A percentile compares a stretch with the other conserved stretches of the same genome.
These are phyloP conservation scores for Sternarchorhynchus goeldii DNA, from an alignment of 2,797 vertebrate species.

Conservation along the genomic window DNA sequence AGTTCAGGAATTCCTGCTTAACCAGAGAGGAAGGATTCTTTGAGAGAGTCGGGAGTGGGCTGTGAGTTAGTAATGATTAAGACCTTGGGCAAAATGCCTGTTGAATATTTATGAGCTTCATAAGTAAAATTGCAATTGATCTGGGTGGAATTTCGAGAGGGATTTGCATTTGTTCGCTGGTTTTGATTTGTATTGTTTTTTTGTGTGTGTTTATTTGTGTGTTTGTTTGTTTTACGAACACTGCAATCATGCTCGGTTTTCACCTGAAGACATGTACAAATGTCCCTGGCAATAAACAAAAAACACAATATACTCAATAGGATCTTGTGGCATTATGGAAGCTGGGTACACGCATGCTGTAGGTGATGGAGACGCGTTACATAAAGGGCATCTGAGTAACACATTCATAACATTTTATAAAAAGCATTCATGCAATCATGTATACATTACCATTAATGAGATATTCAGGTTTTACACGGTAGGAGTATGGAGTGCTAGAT, in stretches of 20 bases:
- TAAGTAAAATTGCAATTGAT: constrained; percentile 8
- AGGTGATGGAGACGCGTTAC: too few species aligned
- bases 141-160: neutral
- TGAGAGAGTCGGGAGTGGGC: neutral
- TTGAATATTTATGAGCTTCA: constrained; percentile 26
- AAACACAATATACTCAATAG: neutral
- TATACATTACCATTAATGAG: too few species aligned
- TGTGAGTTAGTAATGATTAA: constrained; percentile 17
- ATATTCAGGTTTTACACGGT: too few species aligned
- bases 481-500: too few species aligned
- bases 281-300: neutral
- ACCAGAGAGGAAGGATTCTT: constrained; percentile 8
- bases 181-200: neutral
- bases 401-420: too few species aligned
- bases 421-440: too few species aligned
- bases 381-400: too few species aligned
- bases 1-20: neutral
- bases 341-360: too few species aligned
- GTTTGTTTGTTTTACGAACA: neutral
- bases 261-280: neutral
- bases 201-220: neutral
- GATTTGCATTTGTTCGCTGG: constrained; percentile 9
- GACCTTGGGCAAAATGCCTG: constrained; percentile 16
- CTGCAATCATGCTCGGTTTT: neutral
- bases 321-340: neutral